phyloP scores from a whole-genome alignment of 2,797 vertebrate genomes.

The Falco peregrinus region DNA sequence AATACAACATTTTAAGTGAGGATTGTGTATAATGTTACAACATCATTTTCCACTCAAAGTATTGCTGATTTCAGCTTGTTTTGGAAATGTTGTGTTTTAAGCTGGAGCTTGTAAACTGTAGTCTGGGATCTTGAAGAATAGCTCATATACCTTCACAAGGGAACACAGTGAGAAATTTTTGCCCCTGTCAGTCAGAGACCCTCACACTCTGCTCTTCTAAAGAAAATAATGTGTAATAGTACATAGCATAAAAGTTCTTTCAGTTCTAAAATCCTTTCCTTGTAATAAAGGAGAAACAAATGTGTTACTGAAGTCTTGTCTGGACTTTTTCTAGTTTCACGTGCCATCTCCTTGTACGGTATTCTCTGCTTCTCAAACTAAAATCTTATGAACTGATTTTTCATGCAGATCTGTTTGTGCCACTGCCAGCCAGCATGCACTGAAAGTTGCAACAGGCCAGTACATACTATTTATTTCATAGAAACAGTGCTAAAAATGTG shows the following conservation, averaged over 20 bases:
- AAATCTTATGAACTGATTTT: background rate
- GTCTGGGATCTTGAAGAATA: background rate
- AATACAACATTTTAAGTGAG: background rate
- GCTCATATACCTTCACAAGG: background rate
- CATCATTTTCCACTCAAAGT: background rate
- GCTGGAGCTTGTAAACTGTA: background rate
- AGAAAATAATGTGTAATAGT: background rate
- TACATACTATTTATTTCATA: background rate
- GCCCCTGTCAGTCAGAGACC: background rate
- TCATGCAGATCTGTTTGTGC: background rate
- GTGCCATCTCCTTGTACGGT: background rate
- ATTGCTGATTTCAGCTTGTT: background rate
- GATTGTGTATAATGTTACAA: background rate
- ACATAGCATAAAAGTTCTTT: background rate
- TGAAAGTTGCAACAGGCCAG: background rate
- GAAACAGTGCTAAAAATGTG: background rate
- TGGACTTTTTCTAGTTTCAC: background rate
- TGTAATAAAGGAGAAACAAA: background rate
- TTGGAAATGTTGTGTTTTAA: background rate
- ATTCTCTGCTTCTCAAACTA: background rate
- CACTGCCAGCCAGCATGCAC: background rate
- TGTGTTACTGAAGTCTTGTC: background rate
- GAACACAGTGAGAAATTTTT: background rate
- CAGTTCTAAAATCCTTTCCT: background rate
- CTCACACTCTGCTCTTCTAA: background rate